Evolutionary conservation across 2,797 vertebrate species (phyloP).

Genomic region (Aldrovandia affinis): DNA sequence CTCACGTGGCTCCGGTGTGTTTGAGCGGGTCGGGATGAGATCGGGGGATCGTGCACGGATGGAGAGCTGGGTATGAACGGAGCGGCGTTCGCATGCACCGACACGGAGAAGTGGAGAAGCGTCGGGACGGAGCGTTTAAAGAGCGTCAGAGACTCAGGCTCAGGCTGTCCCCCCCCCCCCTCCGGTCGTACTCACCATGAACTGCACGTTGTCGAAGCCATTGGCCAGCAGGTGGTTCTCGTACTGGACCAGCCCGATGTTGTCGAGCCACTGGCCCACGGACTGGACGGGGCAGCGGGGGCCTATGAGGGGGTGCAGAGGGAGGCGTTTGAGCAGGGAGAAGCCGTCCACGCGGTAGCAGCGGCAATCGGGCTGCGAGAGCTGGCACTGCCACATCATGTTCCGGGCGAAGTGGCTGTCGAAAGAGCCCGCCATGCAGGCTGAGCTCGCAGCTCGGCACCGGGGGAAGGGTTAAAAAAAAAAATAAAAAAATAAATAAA

Average conservation of each 20-base stretch:
- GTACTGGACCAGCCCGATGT: slow-evolving; percentile 97
- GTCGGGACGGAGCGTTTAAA: neutral
- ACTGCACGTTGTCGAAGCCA: slow-evolving; percentile 97
- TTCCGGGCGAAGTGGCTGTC: slow-evolving; percentile 97
- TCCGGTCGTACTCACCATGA: slow-evolving; percentile 88
- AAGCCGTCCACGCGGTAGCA: slow-evolving; percentile 98
- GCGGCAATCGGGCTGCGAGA: slow-evolving; percentile 97
- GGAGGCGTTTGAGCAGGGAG: slow-evolving; percentile 97
- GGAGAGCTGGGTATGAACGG: neutral
- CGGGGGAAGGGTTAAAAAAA: slow-evolving; percentile 2
- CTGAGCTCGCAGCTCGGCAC: slow-evolving; percentile 55
- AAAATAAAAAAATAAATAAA: slow-evolving; percentile 49
- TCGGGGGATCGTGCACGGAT: neutral
- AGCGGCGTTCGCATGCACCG: neutral
- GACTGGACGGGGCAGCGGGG: slow-evolving; percentile 95
- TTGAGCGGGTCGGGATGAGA: neutral
- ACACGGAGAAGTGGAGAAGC: neutral
- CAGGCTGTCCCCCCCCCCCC: neutral
- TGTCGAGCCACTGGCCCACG: slow-evolving; percentile 97
- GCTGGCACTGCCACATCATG: slow-evolving; percentile 99
- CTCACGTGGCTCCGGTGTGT: neutral
- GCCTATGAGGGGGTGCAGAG: slow-evolving; percentile 98
- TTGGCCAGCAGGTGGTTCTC: slow-evolving; percentile 99
- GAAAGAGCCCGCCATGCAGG: slow-evolving; percentile 96
- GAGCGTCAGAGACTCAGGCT: neutral